These are phyloP conservation scores for Drosophila biarmipes DNA, from an alignment of 1,140 invertebrate species.

Conservation along the genomic window DNA sequence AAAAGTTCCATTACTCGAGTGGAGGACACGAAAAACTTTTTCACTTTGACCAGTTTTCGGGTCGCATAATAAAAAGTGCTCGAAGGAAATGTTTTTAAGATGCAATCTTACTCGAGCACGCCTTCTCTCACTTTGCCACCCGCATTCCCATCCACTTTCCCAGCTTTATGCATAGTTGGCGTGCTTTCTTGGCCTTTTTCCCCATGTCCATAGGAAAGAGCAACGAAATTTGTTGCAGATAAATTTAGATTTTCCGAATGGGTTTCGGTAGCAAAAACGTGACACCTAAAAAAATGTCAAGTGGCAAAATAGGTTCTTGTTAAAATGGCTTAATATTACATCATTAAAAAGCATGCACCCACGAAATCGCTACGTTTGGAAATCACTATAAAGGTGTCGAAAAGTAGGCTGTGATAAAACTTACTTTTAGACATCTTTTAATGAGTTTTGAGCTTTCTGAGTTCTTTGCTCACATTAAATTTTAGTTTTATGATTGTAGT, in stretches of 20 bases:
- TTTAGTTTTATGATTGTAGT: too few relatives aligned
- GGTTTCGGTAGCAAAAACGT: not conserved
- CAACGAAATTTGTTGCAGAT: constrained; percentile 65
- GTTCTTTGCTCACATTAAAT: too few relatives aligned
- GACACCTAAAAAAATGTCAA: not conserved
- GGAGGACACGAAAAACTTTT: constrained; percentile 31
- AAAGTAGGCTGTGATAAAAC: not conserved
- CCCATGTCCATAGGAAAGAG: constrained; percentile 6
- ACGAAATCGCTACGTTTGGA: not conserved
- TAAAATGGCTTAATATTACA: too few relatives aligned
- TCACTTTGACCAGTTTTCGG: constrained; percentile 35
- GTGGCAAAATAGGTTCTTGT: too few relatives aligned
- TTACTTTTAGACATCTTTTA: not conserved
- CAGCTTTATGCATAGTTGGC: constrained; percentile 27
- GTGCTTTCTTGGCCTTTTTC: constrained; percentile 36
- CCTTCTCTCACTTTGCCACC: constrained; percentile 1
- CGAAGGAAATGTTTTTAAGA: constrained; percentile 32
- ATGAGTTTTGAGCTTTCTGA: too few relatives aligned
- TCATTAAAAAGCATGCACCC: too few relatives aligned
- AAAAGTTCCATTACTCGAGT: constrained; percentile 23
- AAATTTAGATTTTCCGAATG: constrained; percentile 64
- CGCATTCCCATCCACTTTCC: not conserved
- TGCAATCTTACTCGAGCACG: constrained; percentile 39
- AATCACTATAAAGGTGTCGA: not conserved
- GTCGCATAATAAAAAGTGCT: constrained; percentile 28